Percentiles rank a stretch among this genome's conserved stretches.
Evolutionary conservation across 1,140 invertebrate species (phyloP).

Genomic region (Himalopsyche phryganea): DNA sequence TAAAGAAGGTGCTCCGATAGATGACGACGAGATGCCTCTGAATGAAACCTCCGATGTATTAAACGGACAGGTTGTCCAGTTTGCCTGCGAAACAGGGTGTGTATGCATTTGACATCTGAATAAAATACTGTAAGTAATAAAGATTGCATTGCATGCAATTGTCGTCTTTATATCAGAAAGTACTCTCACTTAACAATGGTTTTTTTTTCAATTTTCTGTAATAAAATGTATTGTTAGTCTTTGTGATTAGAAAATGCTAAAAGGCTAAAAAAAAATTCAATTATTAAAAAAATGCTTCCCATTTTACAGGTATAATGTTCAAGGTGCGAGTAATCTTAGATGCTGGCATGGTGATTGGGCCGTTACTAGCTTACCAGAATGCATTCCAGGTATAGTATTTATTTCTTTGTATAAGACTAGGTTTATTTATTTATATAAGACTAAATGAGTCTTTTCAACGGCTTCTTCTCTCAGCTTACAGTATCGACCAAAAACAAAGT

Average conservation of each 20-base stretch:
- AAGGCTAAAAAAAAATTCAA: no score
- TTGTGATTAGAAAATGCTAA: no score
- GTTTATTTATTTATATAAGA: neutral
- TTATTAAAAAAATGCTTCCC: no score
- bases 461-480: no score
- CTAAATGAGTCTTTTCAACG: neutral
- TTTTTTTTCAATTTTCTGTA: no score
- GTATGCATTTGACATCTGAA: neutral
- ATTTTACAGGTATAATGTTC: constrained; percentile 55
- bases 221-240: no score
- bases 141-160: no score
- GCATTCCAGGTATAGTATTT: constrained; percentile 60
- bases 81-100: constrained; percentile 62
- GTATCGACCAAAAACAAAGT: no score
- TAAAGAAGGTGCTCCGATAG: constrained; percentile 41
- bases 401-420: neutral
- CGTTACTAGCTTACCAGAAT: constrained; percentile 68
- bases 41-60: constrained; percentile 57
- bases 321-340: constrained; percentile 65
- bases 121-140: no score
- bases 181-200: no score
- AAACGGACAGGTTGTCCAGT: constrained; percentile 62
- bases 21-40: constrained; percentile 46
- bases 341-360: constrained; percentile 80
- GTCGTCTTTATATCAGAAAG: no score